These are phyloP conservation scores for Spialia ferax DNA, from an alignment of 2,888 invertebrate genomes.

Conservation along the genomic window DNA sequence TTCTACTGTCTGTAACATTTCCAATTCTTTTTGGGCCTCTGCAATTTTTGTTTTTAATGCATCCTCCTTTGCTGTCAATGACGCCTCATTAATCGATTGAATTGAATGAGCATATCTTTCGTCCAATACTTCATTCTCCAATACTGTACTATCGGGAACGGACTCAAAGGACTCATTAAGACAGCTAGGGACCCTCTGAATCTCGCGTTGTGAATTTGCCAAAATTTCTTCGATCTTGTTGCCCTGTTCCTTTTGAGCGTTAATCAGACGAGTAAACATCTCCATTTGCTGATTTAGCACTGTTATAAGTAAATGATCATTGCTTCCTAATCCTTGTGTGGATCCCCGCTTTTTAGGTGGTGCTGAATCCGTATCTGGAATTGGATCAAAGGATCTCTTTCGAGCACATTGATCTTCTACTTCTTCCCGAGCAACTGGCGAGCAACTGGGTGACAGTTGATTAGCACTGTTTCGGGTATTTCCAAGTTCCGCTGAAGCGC, in stretches of 20 bases:
- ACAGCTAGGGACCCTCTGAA: neutral
- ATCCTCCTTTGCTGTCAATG: neutral
- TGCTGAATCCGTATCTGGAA: neutral
- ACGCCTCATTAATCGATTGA: neutral
- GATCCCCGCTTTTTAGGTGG: neutral
- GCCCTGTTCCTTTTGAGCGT: neutral
- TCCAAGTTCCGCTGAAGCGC: neutral
- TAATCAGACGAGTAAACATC: neutral
- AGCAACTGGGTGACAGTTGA: neutral
- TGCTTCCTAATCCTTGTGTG: neutral
- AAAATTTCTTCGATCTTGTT: neutral
- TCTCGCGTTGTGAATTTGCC: neutral
- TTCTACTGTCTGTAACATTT: neutral
- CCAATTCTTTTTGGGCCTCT: neutral
- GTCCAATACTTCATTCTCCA: neutral
- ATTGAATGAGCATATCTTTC: neutral
- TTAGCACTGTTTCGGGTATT: neutral
- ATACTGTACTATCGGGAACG: neutral
- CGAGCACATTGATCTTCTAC: neutral
- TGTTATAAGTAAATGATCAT: neutral
- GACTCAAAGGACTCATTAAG: conserved; percentile 1
- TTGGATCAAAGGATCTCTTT: neutral
- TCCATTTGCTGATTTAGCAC: neutral
- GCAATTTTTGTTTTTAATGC: neutral
- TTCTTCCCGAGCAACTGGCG: neutral